Evolutionary conservation across 1,140 invertebrate species (phyloP), one percentile per base, ranked within the genome.

Genomic region (Drosophila carrolli): DNA sequence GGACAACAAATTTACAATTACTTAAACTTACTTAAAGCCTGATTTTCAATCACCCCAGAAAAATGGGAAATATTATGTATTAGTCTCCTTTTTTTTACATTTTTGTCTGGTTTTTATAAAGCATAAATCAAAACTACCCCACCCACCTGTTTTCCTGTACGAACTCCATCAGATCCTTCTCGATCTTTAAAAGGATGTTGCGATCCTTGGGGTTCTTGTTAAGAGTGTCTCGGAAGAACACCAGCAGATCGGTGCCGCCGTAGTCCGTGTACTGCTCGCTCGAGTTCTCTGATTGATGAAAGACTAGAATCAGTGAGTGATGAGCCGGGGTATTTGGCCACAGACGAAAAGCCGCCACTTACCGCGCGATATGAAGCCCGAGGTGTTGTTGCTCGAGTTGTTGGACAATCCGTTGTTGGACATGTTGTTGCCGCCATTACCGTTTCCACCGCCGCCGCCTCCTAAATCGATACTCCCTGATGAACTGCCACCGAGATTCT

Each of bases 181-280:
- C 98, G 13, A 99, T 96, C 84, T 96, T 96, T 9, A 98, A 92
- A 62, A 99, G 93, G 29, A 97, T 95, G 57, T 96, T 95, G 13
- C 97, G 93, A 93, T 99, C 98, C 84, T 98, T 97, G 5, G 94
- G 95, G 93, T 97, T 98, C 90, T 97, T 97, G 92, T 98, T 98
- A 55, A 99, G 94, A 0, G 97, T 98, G 56, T 97, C 96, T 37
- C 96, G 96, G 58, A 99, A 97, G 92, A 99, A 99, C 54, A 95
- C 94, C 47, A 97, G 95, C 59, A 98, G 93, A 93, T 99, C 97
- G 38, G 96, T 95, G 16, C 96, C 96, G 60, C 96, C 96, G 57
- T 95, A 96, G 84, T 97, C 96, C 6, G 94, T 95, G 75, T 95
- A 95, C 61, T 96, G 95, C 72, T 98, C 97, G 29, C 95, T 95